Evolutionary conservation across 2,113 vertebrate species (phyloP), one percentile per base, ranked within the genome.

Genomic region (Seriola rivoliana): DNA sequence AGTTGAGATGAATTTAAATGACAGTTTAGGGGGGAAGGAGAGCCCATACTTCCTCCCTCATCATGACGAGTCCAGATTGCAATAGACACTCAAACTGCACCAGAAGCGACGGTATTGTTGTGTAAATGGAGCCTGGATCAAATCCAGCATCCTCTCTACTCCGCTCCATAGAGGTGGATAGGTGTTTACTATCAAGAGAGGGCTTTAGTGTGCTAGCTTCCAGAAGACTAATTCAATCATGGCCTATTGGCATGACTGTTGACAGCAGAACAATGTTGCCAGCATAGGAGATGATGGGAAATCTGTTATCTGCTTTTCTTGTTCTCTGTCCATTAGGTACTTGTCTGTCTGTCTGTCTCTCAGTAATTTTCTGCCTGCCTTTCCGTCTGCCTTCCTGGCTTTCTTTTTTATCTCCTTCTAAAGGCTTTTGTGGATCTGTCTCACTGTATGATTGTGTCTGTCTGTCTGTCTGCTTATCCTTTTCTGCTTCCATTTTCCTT

Each of bases 171-270:
- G 84, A 83, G 82, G 87, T 88, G 76, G 83, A 81, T 78, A 83
- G 71, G 74, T 92, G 89, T 90, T 91, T 88, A 87, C 88, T 82
- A 83, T 90, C 84, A 75, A 82, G 90, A 85, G 75, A 78, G 77
- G 75, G 58, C 42, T 85, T 85, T 68, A 57, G 64, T 58, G 71
- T 52, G 75, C 66, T 77, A 73, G 85, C 85, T 84, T 91, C 83
- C 86, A 86, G 82, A 89, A 85, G 78, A 82, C 85, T 88, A 89
- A 92, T 91, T 93, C 81, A 90, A 82, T 93, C 90, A 91, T 81
- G 62, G 84, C 87, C 93, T 88, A 86, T 90, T 94, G 91, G 85
- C 89, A 82, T 78, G 80, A 73, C 81, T 89, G 89, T 83, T 87
- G 90, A 91, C 91, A 92, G 91, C 85, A 71, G 72, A 89, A 93